Evolutionary conservation across 64 coral and sea anemone species (phyloP).

Genomic region (Montipora sp.): DNA sequence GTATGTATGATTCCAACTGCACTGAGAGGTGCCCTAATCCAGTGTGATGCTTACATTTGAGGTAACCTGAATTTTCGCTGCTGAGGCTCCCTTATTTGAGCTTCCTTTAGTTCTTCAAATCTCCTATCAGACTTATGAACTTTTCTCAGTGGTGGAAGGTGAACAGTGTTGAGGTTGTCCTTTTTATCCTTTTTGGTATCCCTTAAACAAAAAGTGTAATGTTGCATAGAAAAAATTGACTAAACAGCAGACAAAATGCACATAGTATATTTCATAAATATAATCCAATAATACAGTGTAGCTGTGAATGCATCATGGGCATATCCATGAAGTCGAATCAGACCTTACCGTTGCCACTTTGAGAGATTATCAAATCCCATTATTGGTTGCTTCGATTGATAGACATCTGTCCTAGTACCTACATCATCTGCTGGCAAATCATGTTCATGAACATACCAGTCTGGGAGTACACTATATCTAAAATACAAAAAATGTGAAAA

Average conservation of each 20-base stretch:
- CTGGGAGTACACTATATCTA: constrained; percentile 82
- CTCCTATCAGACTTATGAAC: constrained; percentile 20
- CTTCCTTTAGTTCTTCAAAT: constrained; percentile 32
- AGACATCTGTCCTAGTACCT: background rate
- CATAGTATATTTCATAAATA: no score
- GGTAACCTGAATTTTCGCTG: constrained; percentile 17
- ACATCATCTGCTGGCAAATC: constrained; percentile 41
- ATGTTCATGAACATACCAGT: constrained; percentile 85
- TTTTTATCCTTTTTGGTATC: constrained; percentile 23
- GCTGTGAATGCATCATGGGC: no score
- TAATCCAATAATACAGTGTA: no score
- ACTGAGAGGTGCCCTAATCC: background rate
- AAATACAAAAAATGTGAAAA: background rate
- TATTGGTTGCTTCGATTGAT: constrained; percentile 22
- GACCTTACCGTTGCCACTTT: constrained; percentile 70
- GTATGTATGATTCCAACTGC: background rate
- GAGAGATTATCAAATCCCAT: constrained; percentile 78
- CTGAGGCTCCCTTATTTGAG: constrained; percentile 1
- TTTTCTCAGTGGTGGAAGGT: constrained; percentile 23
- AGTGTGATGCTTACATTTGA: constrained; percentile 36
- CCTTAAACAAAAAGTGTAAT: background rate
- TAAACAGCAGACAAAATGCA: background rate
- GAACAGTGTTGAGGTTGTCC: background rate
- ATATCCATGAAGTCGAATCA: background rate
- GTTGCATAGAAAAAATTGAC: background rate